Conservation (phyloP, 2,888 invertebrate genomes). For the Drosophila pegasa region DNA sequence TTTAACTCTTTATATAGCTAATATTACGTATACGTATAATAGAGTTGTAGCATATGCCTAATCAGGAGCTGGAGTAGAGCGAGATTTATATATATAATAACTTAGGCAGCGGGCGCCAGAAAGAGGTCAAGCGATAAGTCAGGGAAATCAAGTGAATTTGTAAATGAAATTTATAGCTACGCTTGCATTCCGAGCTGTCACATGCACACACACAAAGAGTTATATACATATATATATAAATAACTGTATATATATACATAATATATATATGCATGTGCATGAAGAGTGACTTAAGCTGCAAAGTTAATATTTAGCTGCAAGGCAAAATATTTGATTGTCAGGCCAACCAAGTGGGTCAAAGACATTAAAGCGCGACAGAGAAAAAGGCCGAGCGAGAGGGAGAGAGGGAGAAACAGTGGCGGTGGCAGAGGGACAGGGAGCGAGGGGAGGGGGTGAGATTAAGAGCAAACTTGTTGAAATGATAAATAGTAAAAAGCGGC, state of each 20-base stretch:
- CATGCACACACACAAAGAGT: conserved; percentile 1
- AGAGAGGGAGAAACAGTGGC: background rate
- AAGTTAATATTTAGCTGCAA: conserved; percentile 65
- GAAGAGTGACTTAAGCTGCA: conserved; percentile 37
- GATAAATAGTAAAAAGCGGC: background rate
- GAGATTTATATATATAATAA: background rate
- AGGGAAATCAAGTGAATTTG: conserved; percentile 49
- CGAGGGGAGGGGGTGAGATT: no score
- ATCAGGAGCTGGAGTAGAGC: background rate
- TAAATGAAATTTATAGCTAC: conserved; percentile 74
- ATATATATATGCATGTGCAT: background rate
- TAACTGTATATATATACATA: background rate
- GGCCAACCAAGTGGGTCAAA: conserved; percentile 59
- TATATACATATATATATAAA: background rate
- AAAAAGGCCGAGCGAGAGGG: background rate
- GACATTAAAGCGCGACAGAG: conserved; percentile 43
- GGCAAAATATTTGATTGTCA: conserved; percentile 48
- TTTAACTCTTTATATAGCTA: no score
- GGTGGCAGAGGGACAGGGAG: no score
- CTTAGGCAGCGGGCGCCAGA: background rate
- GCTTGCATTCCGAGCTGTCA: conserved; percentile 64
- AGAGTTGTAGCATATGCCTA: background rate
- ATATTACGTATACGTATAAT: background rate
- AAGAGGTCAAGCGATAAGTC: background rate
- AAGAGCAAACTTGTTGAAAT: no score